These are phyloP conservation scores for Mastomys coucha DNA, from an alignment of 2,113 vertebrate genomes.

Conservation along the genomic window DNA sequence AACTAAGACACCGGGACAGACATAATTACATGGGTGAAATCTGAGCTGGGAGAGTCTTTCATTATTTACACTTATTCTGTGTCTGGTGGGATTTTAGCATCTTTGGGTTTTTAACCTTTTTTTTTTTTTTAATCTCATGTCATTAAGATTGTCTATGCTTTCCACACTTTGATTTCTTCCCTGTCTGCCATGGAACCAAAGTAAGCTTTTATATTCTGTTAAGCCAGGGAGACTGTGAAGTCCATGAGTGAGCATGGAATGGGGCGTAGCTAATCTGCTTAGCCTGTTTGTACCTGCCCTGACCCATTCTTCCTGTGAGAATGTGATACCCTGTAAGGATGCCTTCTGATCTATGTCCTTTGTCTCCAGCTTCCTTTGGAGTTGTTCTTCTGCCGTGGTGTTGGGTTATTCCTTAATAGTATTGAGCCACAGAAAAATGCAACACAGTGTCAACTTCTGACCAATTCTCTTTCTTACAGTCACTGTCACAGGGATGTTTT, in stretches of 20 bases:
- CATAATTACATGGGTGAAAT: conserved; percentile 15
- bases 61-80: not conserved
- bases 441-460: too few species aligned
- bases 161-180: not conserved
- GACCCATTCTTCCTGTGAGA: accelerated
- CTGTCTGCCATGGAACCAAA: not conserved
- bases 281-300: accelerated
- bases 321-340: accelerated
- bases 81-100: not conserved
- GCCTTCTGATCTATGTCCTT: accelerated
- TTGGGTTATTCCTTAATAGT: too few species aligned
- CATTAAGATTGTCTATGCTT: not conserved
- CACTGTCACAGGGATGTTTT: not conserved
- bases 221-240: too few species aligned
- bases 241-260: accelerated
- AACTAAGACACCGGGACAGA: not conserved
- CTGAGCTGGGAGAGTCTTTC: not conserved
- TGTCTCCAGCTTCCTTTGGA: not conserved
- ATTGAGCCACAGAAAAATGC: not conserved
- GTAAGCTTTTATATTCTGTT: not conserved
- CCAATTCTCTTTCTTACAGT: not conserved
- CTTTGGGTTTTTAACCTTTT: not conserved
- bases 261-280: accelerated
- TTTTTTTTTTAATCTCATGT: not conserved
- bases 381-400: too few species aligned